Conservation (phyloP, 2,113 vertebrate genomes). For the Lasiurus cinereus region DNA sequence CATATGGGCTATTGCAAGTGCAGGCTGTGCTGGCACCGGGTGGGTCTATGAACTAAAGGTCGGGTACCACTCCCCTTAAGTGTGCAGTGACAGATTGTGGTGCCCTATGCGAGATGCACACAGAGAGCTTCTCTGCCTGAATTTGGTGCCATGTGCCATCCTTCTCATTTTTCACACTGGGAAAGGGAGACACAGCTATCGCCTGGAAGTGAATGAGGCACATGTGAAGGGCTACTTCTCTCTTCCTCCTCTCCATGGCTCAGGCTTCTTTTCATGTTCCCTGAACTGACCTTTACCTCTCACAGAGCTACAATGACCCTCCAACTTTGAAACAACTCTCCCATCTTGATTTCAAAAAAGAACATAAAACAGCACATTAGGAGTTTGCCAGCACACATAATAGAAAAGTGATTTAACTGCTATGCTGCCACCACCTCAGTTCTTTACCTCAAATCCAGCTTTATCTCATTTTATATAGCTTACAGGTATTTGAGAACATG, state of each 20-base stretch:
- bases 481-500: not conserved
- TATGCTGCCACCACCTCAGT: not conserved
- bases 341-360: not conserved
- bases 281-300: not conserved
- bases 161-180: not conserved
- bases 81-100: too few species aligned
- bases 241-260: not conserved
- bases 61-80: not conserved
- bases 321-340: not conserved
- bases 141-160: fast-evolving
- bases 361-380: not conserved
- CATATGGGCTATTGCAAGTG: not conserved
- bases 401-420: not conserved
- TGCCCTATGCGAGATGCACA: not conserved
- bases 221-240: not conserved
- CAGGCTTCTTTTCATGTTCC: not conserved
- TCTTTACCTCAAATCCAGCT: not conserved
- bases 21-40: not conserved
- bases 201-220: not conserved
- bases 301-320: not conserved
- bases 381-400: not conserved
- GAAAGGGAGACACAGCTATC: not conserved
- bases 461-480: not conserved
- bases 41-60: not conserved
- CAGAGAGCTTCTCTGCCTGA: not conserved